A percentile compares a stretch with the other conserved stretches of the same genome.
These are phyloP conservation scores for Dorcus parallelipipedus DNA, from an alignment of 2,888 invertebrate genomes.

Conservation along the genomic window DNA sequence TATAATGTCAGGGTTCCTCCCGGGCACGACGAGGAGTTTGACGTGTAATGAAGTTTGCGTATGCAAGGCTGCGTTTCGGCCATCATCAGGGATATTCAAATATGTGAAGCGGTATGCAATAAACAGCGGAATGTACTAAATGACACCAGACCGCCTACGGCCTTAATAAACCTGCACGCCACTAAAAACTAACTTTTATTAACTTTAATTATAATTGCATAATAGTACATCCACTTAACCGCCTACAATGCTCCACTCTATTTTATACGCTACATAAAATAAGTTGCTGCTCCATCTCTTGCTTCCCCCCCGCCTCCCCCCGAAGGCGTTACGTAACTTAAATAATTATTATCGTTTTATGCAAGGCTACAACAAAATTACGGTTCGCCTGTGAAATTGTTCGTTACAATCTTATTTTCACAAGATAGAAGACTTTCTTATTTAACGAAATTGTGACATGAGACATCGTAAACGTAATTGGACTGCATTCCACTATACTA, in stretches of 20 bases:
- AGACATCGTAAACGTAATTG: too few relatives aligned
- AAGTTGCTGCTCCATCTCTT: neutral
- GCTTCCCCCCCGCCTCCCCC: too few relatives aligned
- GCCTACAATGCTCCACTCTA: conserved; percentile 2
- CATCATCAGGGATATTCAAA: conserved; percentile 29
- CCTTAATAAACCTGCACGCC: conserved; percentile 3
- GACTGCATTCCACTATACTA: too few relatives aligned
- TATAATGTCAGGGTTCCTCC: neutral
- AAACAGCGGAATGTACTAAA: conserved; percentile 27
- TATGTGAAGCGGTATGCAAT: conserved; percentile 29
- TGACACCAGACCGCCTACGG: conserved; percentile 11
- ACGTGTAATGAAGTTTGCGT: conserved; percentile 34
- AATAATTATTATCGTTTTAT: conserved; percentile 17
- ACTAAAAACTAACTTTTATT: conserved; percentile 23
- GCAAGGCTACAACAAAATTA: conserved; percentile 10
- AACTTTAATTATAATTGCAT: conserved; percentile 17
- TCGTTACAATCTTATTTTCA: neutral
- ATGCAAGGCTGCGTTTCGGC: conserved; percentile 33
- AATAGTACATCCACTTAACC: conserved; percentile 3
- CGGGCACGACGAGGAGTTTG: neutral
- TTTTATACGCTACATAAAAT: conserved; percentile 17
- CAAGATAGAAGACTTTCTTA: too few relatives aligned
- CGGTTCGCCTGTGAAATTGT: neutral
- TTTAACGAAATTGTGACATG: too few relatives aligned
- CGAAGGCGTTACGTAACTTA: neutral